Base-by-base conservation (phyloP, 2,888 invertebrate genomes). In the Byasa hedistus region DNA sequence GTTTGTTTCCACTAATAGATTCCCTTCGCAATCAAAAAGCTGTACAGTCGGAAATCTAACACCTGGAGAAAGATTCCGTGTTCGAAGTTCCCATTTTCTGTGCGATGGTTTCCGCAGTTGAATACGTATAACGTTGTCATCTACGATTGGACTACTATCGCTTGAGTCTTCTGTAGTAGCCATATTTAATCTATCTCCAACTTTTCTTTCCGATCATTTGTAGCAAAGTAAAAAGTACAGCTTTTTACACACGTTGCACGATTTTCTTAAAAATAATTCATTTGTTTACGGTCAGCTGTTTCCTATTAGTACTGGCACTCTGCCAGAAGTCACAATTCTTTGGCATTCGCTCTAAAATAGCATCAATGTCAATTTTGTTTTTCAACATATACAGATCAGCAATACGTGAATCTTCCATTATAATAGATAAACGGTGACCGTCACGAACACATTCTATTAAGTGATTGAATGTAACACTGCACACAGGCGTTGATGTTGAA, bases 51-150 rank as follows among this genome's bases (percentile, higher is more conserved):
- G 94, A 73, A 94, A 89, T 74, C 84, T 84, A 70, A 93, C 87
- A 74, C 93, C 92, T 54, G 93, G 93, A 65, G 94, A 94, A 66
- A 92, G 93, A 82, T 93, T 94, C 72, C 93, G 92, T 52, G 94
- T 94, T 57, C 93, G 91, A 71, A 94, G 81, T 81, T 94, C 93
- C 94, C 94, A 94, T 84, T 93, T 93, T 85, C 93, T 93, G 72
- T 92, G 92, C 76, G 85, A 90, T 59, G 94, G 93, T 81, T 93
- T 94, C 77, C 92, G 89, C 71, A 94, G 84, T 82, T 94, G 93
- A 72, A 94, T 92, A 68, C 93, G 88, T 75, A 94, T 94, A 72
- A 93, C 86, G 74, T 94, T 93, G 73, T 92, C 88, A 71, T 91
- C 86, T 82, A 92, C 87, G 73, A 87, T 79, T 69, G 92, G 92